Evolutionary conservation across 92 coral and sea anemone genomes (phyloP).

Genomic region (Palythoa grandiflora): DNA sequence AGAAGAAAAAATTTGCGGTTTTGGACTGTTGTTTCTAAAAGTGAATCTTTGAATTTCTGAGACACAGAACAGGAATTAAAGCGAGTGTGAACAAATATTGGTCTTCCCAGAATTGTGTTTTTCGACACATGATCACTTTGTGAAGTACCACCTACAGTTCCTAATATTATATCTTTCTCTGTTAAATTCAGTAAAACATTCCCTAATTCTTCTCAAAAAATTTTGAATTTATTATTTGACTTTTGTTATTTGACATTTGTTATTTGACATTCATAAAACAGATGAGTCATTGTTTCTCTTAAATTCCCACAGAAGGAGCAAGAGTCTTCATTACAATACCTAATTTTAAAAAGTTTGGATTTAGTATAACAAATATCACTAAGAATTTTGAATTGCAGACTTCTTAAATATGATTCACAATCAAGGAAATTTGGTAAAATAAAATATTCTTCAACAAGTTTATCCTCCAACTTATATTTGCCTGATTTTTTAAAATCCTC

Average conservation of each 20-base stretch:
- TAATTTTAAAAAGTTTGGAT: slow-evolving; percentile 11
- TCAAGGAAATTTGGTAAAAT: slow-evolving; percentile 1
- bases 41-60: no score
- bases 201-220: background rate
- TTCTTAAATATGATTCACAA: background rate
- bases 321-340: background rate
- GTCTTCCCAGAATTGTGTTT: no score
- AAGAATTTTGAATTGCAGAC: background rate
- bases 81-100: no score
- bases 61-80: no score
- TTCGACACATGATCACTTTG: background rate
- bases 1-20: no score
- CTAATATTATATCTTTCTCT: slow-evolving; percentile 11
- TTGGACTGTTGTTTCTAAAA: no score
- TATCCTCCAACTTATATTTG: background rate
- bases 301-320: background rate
- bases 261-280: slow-evolving; percentile 15
- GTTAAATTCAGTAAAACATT: no score
- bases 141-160: background rate
- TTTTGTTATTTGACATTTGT: background rate
- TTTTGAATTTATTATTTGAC: background rate
- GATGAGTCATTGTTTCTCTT: background rate
- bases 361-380: slow-evolving; percentile 14
- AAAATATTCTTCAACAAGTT: slow-evolving; percentile 8
- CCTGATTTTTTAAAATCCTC: background rate